Conservation (phyloP, 2,797 vertebrate species). For the Sarcophilus harrisii region DNA sequence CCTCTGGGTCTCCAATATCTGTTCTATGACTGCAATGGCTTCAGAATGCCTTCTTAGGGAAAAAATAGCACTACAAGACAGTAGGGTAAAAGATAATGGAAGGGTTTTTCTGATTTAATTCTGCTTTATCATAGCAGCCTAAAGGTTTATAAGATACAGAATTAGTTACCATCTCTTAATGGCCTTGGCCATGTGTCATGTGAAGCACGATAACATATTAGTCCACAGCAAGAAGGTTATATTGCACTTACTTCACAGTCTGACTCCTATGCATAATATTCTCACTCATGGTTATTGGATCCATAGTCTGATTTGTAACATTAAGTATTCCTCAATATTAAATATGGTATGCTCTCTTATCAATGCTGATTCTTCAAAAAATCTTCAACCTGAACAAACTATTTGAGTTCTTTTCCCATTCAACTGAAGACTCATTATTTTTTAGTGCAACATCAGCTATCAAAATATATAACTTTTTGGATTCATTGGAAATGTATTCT, state of each 20-base stretch:
- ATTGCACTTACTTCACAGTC: slow-evolving; percentile 8
- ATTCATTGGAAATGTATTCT: slow-evolving; percentile 15
- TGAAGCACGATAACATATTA: slow-evolving; percentile 11
- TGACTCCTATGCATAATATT: slow-evolving; percentile 17
- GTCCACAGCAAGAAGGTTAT: not conserved
- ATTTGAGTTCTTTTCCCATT: slow-evolving; percentile 26
- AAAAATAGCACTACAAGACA: not conserved
- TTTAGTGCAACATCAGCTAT: slow-evolving; percentile 3
- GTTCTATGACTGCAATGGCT: not conserved
- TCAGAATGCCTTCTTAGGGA: not conserved
- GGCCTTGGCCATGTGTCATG: not conserved
- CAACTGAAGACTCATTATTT: not conserved
- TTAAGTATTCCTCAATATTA: slow-evolving; percentile 29
- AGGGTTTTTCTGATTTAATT: not conserved
- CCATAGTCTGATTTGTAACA: not conserved
- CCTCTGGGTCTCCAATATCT: not conserved
- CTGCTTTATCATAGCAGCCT: not conserved
- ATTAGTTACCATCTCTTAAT: not conserved
- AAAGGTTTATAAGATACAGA: not conserved
- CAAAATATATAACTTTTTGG: slow-evolving; percentile 48
- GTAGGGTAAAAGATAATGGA: not conserved
- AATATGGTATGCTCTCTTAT: not conserved
- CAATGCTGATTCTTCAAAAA: not conserved
- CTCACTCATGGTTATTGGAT: not conserved
- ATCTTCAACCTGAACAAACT: slow-evolving; percentile 26